Base-by-base conservation (phyloP, 2,113 vertebrate genomes). In the Circaetus gallicus region DNA sequence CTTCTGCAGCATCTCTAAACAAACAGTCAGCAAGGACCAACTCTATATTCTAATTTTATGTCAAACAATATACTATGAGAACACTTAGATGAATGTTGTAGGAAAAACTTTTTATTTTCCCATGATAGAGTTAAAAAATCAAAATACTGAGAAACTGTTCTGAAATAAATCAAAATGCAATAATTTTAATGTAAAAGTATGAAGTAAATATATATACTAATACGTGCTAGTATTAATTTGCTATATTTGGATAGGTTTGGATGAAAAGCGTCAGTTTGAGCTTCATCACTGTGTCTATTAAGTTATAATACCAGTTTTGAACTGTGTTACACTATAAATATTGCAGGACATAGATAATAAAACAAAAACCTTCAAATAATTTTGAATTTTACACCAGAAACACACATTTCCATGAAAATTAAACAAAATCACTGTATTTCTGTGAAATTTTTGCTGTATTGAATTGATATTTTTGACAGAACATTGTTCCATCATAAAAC, bases 61-160 rank as follows among this genome's bases (percentile, higher is more conserved):
- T 18, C 62, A 42, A 56, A 74, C 13, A 63, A 28, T 12, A 24
- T 58, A 20, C 11, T 69, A 15, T 42, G 8, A 82, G n/a, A 82
- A 82, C 26, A 49, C 18, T 26, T 25, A 28, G n/a, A 29, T 36
- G 8, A 80, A 47, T 50, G 55, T 16, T 67, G 7, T 36, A 71
- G 16, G 16, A 66, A 83, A 58, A 49, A 0, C 2, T 22, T 62
- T 89, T 63, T 43, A 0, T 0, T 76, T 55, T 34, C 25, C 12
- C 29, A 10, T 38, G 3, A 40, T 4, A 36, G 24, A 72, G 2
- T 14, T 49, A 43, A 79, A 86, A 86, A 71, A 36, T 31, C 6
- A 81, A 59, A 71, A 43, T 43, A 58, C 16, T 65, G 25, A 55
- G 18, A 70, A 74, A 56, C 3, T 73, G 10, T 10, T 53, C 38